These are phyloP conservation scores for Cyclopterus lumpus DNA, from an alignment of 2,797 vertebrate species.

Conservation along the genomic window DNA sequence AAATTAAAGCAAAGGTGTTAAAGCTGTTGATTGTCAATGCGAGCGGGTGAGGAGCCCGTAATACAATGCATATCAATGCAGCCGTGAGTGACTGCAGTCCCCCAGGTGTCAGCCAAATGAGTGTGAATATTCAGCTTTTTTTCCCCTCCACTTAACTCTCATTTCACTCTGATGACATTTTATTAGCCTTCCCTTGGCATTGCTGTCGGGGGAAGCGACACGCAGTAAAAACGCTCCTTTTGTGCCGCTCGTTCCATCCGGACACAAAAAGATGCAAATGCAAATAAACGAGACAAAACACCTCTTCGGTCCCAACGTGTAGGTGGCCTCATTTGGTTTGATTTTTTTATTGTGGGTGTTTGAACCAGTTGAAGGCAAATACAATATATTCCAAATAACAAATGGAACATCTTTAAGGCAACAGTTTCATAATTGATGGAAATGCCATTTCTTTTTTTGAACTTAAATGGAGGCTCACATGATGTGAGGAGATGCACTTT, in stretches of 20 bases:
- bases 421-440: background rate
- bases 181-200: slow-evolving; percentile 78
- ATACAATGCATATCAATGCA: slow-evolving; percentile 86
- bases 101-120: slow-evolving; percentile 86
- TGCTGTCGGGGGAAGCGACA: slow-evolving; percentile 61
- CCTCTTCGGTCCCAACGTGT: slow-evolving; percentile 9
- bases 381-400: background rate
- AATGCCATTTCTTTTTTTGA: background rate
- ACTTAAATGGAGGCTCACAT: slow-evolving; percentile 6
- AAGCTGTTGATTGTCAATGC: slow-evolving; percentile 83
- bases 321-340: background rate
- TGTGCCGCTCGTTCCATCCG: slow-evolving; percentile 53
- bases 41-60: slow-evolving; percentile 68
- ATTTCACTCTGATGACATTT: slow-evolving; percentile 85
- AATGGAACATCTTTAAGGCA: background rate
- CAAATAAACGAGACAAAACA: slow-evolving; percentile 28
- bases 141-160: slow-evolving; percentile 83
- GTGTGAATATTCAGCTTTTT: slow-evolving; percentile 86
- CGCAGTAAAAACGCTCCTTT: slow-evolving; percentile 49
- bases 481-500: slow-evolving; percentile 2
- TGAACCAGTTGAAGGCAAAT: slow-evolving; percentile 12
- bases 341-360: slow-evolving; percentile 20
- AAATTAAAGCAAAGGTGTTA: slow-evolving; percentile 87
- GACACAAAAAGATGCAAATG: slow-evolving; percentile 44
- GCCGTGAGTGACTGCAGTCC: slow-evolving; percentile 80